Evolutionary conservation across 2,113 vertebrate genomes (phyloP).

Genomic region (Erpornis zantholeuca): DNA sequence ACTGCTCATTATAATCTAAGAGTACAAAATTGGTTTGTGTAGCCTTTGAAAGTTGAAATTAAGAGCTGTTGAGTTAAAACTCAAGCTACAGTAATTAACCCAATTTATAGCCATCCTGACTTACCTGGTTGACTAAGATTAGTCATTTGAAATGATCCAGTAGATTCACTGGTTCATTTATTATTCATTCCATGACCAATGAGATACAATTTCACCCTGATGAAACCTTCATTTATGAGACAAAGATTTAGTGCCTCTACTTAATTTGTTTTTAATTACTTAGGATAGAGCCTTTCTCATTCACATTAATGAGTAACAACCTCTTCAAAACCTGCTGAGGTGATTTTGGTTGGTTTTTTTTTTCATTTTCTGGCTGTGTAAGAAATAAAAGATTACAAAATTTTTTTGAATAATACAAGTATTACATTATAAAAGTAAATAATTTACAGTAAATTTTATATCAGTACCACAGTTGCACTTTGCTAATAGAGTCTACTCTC

Average conservation of each 20-base stretch:
- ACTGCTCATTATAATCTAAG: slow-evolving; percentile 85
- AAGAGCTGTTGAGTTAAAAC: slow-evolving; percentile 79
- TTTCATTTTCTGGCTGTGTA: neutral
- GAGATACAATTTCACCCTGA: neutral
- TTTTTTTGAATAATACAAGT: neutral
- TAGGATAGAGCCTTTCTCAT: neutral
- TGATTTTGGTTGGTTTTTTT: neutral
- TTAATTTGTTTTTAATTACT: slow-evolving; percentile 35
- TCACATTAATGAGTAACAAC: neutral
- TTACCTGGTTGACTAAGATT: slow-evolving; percentile 79
- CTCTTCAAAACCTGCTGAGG: neutral
- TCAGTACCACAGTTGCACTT: neutral
- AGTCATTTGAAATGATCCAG: slow-evolving; percentile 76
- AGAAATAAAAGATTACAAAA: neutral
- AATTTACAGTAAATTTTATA: neutral
- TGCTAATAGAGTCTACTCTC: neutral
- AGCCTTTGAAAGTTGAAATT: slow-evolving; percentile 86
- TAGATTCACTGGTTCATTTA: slow-evolving; percentile 66
- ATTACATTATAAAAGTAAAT: neutral
- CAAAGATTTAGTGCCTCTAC: neutral
- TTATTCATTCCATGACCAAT: slow-evolving; percentile 55
- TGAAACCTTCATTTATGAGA: slow-evolving; percentile 7
- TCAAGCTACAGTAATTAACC: slow-evolving; percentile 83
- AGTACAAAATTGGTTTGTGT: slow-evolving; percentile 85
- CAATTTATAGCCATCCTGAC: slow-evolving; percentile 77